Evolutionary conservation across 2,888 invertebrate genomes (phyloP).

Genomic region (Sericinus montela): DNA sequence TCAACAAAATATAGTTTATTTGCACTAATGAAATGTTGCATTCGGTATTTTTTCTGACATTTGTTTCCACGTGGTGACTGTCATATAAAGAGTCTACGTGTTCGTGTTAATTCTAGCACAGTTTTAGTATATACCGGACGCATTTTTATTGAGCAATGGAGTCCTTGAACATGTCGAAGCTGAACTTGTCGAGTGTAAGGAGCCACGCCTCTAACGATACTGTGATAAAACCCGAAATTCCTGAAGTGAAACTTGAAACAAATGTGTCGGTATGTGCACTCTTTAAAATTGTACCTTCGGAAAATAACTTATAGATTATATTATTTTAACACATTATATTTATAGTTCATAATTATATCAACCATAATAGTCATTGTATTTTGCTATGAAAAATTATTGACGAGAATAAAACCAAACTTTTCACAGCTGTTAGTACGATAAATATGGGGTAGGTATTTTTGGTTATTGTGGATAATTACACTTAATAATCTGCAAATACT

Average conservation of each 20-base stretch:
- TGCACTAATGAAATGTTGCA: constrained; percentile 34
- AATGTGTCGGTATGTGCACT: constrained; percentile 41
- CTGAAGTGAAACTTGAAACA: constrained; percentile 46
- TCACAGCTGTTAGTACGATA: too few relatives aligned
- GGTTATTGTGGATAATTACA: too few relatives aligned
- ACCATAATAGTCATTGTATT: too few relatives aligned
- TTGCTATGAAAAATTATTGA: too few relatives aligned
- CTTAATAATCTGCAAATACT: too few relatives aligned
- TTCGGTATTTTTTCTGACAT: constrained; percentile 52
- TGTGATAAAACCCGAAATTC: constrained; percentile 41
- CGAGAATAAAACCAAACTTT: too few relatives aligned
- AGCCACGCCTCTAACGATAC: constrained; percentile 47
- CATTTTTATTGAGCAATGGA: constrained; percentile 49
- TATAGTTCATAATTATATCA: too few relatives aligned
- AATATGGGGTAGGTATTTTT: too few relatives aligned
- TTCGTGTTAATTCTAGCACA: constrained; percentile 61
- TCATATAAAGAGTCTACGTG: constrained; percentile 66
- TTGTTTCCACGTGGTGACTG: constrained; percentile 74
- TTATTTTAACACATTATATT: too few relatives aligned
- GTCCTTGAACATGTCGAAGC: constrained; percentile 66
- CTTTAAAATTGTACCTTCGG: too few relatives aligned
- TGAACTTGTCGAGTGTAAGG: constrained; percentile 61
- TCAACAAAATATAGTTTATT: constrained; percentile 27
- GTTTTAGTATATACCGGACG: constrained; percentile 32
- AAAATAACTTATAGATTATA: too few relatives aligned